Conservation (phyloP, 2,113 vertebrate genomes). For the Lathamus discolor region DNA sequence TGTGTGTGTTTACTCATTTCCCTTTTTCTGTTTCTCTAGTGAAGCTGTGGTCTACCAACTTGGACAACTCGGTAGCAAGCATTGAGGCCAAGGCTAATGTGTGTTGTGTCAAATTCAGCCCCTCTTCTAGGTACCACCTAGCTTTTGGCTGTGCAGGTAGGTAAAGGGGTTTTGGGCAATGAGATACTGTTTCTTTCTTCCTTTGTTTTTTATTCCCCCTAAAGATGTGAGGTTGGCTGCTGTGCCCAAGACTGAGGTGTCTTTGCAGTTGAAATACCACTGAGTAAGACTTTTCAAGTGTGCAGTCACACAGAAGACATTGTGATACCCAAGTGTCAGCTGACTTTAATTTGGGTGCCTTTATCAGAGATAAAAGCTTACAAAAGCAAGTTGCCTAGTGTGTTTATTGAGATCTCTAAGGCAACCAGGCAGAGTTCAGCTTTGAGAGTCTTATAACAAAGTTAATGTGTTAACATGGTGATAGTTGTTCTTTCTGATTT, state of each 20-base stretch:
- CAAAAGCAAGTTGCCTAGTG: rapidly evolving
- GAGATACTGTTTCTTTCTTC: background rate
- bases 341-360: background rate
- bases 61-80: conserved; percentile 98
- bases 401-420: background rate
- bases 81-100: conserved; percentile 98
- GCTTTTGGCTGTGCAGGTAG: conserved; percentile 98
- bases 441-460: background rate
- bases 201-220: background rate
- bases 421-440: background rate
- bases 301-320: background rate
- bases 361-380: background rate
- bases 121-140: conserved; percentile 94
- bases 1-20: background rate
- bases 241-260: background rate
- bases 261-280: background rate
- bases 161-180: background rate
- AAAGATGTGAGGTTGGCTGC: background rate
- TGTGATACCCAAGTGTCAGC: rapidly evolving
- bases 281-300: background rate
- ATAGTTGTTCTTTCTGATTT: background rate
- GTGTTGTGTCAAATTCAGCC: conserved; percentile 99
- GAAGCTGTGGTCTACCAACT: conserved; percentile 97
- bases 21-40: conserved; percentile 77
- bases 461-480: background rate